Evolutionary conservation across 2,113 vertebrate species (phyloP).

Genomic region (Sigmodon hispidus): DNA sequence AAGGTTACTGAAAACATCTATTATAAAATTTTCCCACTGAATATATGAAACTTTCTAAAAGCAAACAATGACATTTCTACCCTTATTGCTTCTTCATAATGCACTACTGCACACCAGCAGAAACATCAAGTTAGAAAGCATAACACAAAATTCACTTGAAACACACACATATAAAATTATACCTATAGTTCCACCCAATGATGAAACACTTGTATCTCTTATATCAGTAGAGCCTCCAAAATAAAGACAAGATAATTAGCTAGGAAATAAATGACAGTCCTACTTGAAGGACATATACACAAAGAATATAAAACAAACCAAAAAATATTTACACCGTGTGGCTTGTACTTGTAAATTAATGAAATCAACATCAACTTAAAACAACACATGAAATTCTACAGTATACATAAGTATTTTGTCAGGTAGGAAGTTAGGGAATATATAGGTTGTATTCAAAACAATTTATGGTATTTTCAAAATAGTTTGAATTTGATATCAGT

Average conservation of each 20-base stretch:
- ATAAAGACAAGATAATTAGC: slow-evolving; percentile 59
- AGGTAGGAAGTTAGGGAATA: slow-evolving; percentile 6
- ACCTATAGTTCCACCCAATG: neutral
- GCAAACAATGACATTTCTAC: slow-evolving; percentile 41
- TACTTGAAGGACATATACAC: neutral
- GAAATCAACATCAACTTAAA: slow-evolving; percentile 34
- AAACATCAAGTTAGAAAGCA: slow-evolving; percentile 49
- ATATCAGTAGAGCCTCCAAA: neutral
- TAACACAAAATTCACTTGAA: slow-evolving; percentile 48
- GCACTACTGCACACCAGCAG: neutral
- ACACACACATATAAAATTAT: neutral
- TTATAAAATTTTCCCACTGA: neutral
- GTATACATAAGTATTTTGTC: neutral
- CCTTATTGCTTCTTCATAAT: slow-evolving; percentile 27
- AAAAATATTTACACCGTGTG: slow-evolving; percentile 22
- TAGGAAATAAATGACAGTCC: neutral
- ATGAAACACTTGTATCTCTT: slow-evolving; percentile 44
- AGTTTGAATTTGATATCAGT: neutral
- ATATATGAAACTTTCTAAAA: slow-evolving; percentile 52
- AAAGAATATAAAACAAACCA: neutral
- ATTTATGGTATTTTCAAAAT: slow-evolving; percentile 49
- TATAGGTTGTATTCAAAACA: slow-evolving; percentile 5
- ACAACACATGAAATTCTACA: slow-evolving; percentile 31
- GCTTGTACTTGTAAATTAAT: slow-evolving; percentile 26
- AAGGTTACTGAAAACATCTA: neutral